Conservation (phyloP, 2,888 invertebrate species). For the Pammene fasciana region DNA sequence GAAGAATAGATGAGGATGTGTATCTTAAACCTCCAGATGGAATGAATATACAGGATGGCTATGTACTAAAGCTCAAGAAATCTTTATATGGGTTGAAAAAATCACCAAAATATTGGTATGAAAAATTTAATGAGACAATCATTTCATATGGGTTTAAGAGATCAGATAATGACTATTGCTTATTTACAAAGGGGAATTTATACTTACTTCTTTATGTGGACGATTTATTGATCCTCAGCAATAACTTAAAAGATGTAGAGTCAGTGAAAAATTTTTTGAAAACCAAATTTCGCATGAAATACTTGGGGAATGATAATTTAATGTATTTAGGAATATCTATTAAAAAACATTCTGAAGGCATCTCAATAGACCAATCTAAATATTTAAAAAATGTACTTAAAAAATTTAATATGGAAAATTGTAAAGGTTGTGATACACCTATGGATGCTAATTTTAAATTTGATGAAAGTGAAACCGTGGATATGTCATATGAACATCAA, state of each 20-base stretch:
- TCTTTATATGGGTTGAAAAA: too few relatives aligned
- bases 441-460: constrained; percentile 42
- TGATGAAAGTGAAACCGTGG: too few relatives aligned
- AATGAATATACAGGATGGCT: constrained; percentile 15
- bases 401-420: constrained; percentile 41
- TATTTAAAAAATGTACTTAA: constrained; percentile 38
- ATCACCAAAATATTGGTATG: constrained; percentile 36
- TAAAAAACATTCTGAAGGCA: background rate
- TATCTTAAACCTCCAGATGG: constrained; percentile 42
- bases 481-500: constrained; percentile 26
- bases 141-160: constrained; percentile 38
- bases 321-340: constrained; percentile 34
- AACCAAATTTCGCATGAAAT: too few relatives aligned
- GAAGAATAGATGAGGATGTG: too few relatives aligned
- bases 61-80: too few relatives aligned
- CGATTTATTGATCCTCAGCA: too few relatives aligned
- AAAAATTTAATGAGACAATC: constrained; percentile 41
- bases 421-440: constrained; percentile 40
- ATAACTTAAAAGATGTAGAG: too few relatives aligned
- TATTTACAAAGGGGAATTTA: constrained; percentile 35
- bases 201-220: constrained; percentile 43
- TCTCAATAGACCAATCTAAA: constrained; percentile 32
- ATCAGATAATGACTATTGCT: constrained; percentile 41
- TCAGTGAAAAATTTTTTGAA: too few relatives aligned
- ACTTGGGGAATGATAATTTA: too few relatives aligned